Base-by-base conservation (phyloP, 2,888 invertebrate genomes). In the Strigamia crassipes region DNA sequence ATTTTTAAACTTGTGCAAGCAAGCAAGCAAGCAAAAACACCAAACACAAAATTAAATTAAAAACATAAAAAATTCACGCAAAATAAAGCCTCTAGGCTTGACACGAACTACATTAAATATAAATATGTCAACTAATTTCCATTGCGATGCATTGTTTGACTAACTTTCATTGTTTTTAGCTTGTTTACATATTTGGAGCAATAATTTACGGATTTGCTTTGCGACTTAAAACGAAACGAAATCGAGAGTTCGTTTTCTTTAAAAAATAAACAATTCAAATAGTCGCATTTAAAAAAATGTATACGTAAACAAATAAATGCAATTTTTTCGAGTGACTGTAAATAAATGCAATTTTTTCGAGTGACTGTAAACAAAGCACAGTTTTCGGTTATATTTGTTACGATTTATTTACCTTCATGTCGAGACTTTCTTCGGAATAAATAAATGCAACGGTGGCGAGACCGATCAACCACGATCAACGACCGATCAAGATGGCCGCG, bases 11-110 rank as follows among this genome's bases (percentile, higher is more conserved):
- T 73, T 31, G 73, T 73, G n/a, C 27, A 73, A 73, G 73, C n/a
- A 73, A 73, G n/a, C 27, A 73, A 73, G 15, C 15, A 51, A 51
- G 18, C 15, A 51, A 73, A 73, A 73, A 23, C 23, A 73, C 73
- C 73, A 73, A 73, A 73, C 31, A 73, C 73, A 73, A 73, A 73
- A 73, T 73, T 73, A 73, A 73, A 73, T 73, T 73, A 73, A 73
- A 73, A n/a, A 13, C 73, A 73, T 73, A 73, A 73, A 73, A 73
- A 73, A 73, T 73, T 73, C 73, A 73, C 12, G 31, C 73, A 73
- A 73, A 73, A 73, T 73, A 73, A 27, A 31, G 73, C 73, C 15
- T 73, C 73, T 3, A 27, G 73, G 27, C 31, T 27, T 73, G 73
- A 73, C 73, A 73, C 73, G 73, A 73, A 73, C 73, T 15, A 6